Percentiles rank a stretch among this genome's conserved stretches.
These are phyloP conservation scores for Brachionus angularis DNA, from an alignment of 1,140 invertebrate species.

Conservation along the genomic window DNA sequence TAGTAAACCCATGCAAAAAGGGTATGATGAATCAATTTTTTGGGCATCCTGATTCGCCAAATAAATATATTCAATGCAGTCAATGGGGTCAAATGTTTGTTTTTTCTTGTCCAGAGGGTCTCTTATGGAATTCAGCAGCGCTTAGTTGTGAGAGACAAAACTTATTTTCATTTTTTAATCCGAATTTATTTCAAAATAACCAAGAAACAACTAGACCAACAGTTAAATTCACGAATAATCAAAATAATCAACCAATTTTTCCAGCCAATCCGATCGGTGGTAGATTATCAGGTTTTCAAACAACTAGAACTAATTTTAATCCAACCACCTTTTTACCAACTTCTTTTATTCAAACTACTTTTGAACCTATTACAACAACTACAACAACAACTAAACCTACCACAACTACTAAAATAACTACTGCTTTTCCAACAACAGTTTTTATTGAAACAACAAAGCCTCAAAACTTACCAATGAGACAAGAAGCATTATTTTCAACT, in stretches of 20 bases:
- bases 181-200: not conserved
- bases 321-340: no score
- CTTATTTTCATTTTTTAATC: slow-evolving; percentile 2
- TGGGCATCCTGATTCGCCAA: not conserved
- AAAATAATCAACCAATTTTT: not conserved
- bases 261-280: not conserved
- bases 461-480: not conserved
- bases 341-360: not conserved
- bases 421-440: no score
- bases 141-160: not conserved
- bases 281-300: not conserved
- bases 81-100: slow-evolving; percentile 38
- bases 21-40: slow-evolving; percentile 17
- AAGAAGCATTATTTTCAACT: not conserved
- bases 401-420: not conserved
- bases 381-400: not conserved
- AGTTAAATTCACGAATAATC: no score
- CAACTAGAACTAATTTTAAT: not conserved
- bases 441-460: not conserved
- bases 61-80: slow-evolving; percentile 25
- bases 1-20: slow-evolving; percentile 22
- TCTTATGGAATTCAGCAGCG: not conserved
- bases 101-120: not conserved
- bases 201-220: no score
- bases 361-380: not conserved